Conservation (phyloP, 2,797 vertebrate species). For the Spea hammondii region DNA sequence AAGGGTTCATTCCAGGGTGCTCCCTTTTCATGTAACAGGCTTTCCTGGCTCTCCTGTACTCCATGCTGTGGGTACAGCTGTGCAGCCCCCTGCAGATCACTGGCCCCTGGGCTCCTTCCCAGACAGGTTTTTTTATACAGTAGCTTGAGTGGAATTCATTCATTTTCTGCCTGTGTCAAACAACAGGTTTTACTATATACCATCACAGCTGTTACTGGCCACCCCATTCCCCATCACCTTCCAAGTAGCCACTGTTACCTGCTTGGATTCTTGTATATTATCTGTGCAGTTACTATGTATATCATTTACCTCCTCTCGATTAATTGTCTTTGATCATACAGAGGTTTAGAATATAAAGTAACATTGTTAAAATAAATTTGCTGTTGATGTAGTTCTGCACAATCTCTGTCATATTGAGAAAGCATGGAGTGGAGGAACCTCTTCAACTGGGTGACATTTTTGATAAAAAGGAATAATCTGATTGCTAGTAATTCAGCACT, state of each 20-base stretch:
- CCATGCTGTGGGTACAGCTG: background rate
- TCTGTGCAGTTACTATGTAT: background rate
- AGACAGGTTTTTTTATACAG: background rate
- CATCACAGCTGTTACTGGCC: constrained; percentile 37
- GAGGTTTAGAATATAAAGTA: too few species aligned
- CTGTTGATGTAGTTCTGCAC: too few species aligned
- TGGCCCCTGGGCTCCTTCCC: constrained; percentile 9
- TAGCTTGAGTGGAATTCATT: constrained; percentile 25
- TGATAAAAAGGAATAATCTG: too few species aligned
- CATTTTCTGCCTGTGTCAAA: constrained; percentile 40
- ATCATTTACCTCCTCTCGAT: too few species aligned
- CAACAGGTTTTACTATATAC: constrained; percentile 23
- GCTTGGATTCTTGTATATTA: too few species aligned
- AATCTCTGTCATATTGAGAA: too few species aligned
- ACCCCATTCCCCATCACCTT: constrained; percentile 5
- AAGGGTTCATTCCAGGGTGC: background rate
- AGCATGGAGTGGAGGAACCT: too few species aligned
- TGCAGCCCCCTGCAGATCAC: background rate
- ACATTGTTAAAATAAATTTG: too few species aligned
- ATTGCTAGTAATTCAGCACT: background rate
- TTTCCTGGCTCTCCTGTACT: background rate
- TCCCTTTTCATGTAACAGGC: background rate
- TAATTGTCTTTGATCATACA: too few species aligned
- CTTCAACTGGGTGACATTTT: too few species aligned
- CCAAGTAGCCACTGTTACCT: background rate